A percentile compares a stretch with the other conserved stretches of the same genome.
These are phyloP conservation scores for Xyrauchen texanus DNA, from an alignment of 2,113 vertebrate species.

Conservation along the genomic window DNA sequence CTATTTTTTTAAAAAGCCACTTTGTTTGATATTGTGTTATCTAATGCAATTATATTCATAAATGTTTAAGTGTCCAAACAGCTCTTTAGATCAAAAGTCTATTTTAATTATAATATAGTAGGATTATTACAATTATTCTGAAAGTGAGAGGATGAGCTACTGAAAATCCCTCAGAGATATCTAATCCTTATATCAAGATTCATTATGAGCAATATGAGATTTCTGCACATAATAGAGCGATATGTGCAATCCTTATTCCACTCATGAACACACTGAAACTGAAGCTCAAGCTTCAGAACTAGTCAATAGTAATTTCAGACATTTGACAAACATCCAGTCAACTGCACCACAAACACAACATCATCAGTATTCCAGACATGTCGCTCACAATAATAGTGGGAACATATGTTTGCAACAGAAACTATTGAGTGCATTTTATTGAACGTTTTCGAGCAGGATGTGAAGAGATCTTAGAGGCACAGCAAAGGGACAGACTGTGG, in stretches of 20 bases:
- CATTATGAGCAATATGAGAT: not conserved
- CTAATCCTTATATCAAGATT: slow-evolving; percentile 16
- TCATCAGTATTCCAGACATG: slow-evolving; percentile 13
- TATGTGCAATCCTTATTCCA: not conserved
- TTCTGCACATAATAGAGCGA: not conserved
- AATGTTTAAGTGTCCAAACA: no score
- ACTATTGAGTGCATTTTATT: slow-evolving; percentile 2
- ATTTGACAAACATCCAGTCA: not conserved
- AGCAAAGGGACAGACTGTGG: not conserved
- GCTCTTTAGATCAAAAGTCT: no score
- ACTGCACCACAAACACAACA: not conserved
- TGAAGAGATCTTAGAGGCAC: not conserved
- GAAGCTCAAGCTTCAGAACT: not conserved
- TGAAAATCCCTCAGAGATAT: slow-evolving; percentile 6
- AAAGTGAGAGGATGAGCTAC: no score
- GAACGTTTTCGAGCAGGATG: not conserved
- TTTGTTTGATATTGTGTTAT: no score
- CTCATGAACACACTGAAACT: not conserved
- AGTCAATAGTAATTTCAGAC: slow-evolving; percentile 5
- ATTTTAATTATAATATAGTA: no score
- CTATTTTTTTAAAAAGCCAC: no score
- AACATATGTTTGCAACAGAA: no score
- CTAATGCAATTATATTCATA: no score
- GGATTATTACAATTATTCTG: no score
- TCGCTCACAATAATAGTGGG: not conserved